Evolutionary conservation across 2,888 invertebrate genomes (phyloP).

Genomic region (Phorcus lineatus): DNA sequence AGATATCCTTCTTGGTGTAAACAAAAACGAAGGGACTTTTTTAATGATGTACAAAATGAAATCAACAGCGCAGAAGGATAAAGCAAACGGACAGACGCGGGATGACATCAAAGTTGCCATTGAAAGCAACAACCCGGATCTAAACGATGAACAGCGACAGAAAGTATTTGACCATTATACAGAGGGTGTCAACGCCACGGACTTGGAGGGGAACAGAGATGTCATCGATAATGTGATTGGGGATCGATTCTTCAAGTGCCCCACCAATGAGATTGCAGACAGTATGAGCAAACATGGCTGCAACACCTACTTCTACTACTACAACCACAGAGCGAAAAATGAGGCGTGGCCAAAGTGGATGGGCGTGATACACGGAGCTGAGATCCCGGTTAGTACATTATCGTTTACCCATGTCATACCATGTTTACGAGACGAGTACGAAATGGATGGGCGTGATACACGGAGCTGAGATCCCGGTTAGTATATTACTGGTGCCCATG

Average conservation of each 20-base stretch:
- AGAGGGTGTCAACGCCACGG: constrained; percentile 91
- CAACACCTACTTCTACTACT: constrained; percentile 91
- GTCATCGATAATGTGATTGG: constrained; percentile 94
- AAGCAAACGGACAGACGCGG: constrained; percentile 84
- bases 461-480: constrained; percentile 89
- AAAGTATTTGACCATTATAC: constrained; percentile 95
- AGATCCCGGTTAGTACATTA: constrained; percentile 81
- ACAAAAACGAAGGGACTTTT: constrained; percentile 94
- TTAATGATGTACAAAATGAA: constrained; percentile 96
- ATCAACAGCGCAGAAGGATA: constrained; percentile 32
- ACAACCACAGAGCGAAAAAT: constrained; percentile 85
- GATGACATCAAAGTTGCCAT: constrained; percentile 80
- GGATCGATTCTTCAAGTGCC: constrained; percentile 95
- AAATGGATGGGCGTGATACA: constrained; percentile 95
- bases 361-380: constrained; percentile 95
- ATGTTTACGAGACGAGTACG: not conserved
- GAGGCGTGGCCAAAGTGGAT: constrained; percentile 97
- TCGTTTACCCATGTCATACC: not conserved
- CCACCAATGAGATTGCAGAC: constrained; percentile 93
- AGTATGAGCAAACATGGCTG: constrained; percentile 91
- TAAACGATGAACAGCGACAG: constrained; percentile 84
- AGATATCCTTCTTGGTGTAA: constrained; percentile 92
- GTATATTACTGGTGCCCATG: not conserved
- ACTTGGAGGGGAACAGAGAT: constrained; percentile 88
- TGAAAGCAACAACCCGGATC: constrained; percentile 76